A percentile compares a stretch with the other conserved stretches of the same genome.
phyloP scores from a whole-genome alignment of 1,140 invertebrate genomes.

The Drosophila truncata region DNA sequence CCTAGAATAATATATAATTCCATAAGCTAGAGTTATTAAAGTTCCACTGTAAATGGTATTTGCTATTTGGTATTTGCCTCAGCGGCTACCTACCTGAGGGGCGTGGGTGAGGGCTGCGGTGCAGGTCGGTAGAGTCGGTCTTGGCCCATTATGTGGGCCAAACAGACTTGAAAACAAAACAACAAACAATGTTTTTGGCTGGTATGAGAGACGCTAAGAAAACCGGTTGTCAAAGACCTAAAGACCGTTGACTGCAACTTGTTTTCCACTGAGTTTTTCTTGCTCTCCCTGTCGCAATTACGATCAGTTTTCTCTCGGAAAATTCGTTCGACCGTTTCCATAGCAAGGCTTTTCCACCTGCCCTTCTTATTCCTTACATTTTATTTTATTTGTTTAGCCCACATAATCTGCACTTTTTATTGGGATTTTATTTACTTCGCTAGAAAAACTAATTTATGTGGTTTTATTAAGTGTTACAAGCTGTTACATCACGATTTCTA shows the following conservation, averaged over 20 bases:
- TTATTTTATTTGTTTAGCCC: slow-evolving; percentile 1
- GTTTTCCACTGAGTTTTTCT: slow-evolving; percentile 11
- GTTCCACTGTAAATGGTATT: slow-evolving; percentile 13
- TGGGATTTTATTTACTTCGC: background rate
- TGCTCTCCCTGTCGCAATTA: slow-evolving; percentile 14
- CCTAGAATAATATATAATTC: background rate
- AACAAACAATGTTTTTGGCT: slow-evolving; percentile 10
- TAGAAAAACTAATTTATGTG: background rate
- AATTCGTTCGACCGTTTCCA: slow-evolving; percentile 37
- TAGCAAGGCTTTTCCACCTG: slow-evolving; percentile 19
- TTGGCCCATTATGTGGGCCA: slow-evolving; percentile 51
- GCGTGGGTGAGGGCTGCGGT: slow-evolving; percentile 19
- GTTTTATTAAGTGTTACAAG: background rate
- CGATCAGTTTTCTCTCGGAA: slow-evolving; percentile 28
- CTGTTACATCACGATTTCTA: background rate
- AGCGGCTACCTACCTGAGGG: slow-evolving; percentile 38
- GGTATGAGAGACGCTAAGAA: background rate
- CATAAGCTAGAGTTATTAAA: background rate
- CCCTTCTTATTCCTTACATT: slow-evolving; percentile 3
- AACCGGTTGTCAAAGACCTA: slow-evolving; percentile 38
- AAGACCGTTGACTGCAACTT: slow-evolving; percentile 33
- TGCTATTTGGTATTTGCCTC: slow-evolving; percentile 30
- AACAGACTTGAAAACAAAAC: slow-evolving; percentile 26
- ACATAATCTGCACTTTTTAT: slow-evolving; percentile 10
- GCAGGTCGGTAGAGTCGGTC: slow-evolving; percentile 4